A percentile compares a stretch with the other conserved stretches of the same genome.
Evolutionary conservation across 2,113 vertebrate genomes (phyloP).

Genomic region (Clarias magur): DNA sequence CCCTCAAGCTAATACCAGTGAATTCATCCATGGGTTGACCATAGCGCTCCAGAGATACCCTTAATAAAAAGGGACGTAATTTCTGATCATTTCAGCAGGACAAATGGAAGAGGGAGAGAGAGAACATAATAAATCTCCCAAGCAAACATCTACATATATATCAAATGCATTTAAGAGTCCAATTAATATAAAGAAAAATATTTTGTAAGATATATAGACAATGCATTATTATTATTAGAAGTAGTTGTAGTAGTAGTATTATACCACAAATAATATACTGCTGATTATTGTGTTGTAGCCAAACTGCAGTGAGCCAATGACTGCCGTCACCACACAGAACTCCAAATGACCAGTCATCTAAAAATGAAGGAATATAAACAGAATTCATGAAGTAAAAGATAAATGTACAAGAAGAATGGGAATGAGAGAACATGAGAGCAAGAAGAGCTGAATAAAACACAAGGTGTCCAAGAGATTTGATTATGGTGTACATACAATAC

Average conservation of each 20-base stretch:
- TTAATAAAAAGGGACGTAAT: slow-evolving; percentile 79
- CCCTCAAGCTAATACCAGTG: slow-evolving; percentile 80
- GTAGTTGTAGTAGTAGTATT: not conserved
- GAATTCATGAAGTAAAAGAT: not conserved
- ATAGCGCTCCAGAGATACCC: slow-evolving; percentile 66
- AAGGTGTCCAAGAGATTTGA: not conserved
- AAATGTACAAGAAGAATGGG: not conserved
- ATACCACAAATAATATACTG: slow-evolving; percentile 88
- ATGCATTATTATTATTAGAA: no score
- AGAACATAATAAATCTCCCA: not conserved
- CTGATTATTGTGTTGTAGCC: slow-evolving; percentile 96
- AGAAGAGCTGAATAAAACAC: not conserved
- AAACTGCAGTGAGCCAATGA: slow-evolving; percentile 89
- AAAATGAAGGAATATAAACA: not conserved
- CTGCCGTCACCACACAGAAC: slow-evolving; percentile 77
- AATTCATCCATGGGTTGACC: slow-evolving; percentile 15
- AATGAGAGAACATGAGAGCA: not conserved
- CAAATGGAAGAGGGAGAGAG: not conserved
- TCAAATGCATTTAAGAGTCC: slow-evolving; percentile 25
- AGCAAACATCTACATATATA: slow-evolving; percentile 8
- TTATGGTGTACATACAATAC: not conserved
- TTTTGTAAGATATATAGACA: not conserved
- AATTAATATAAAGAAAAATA: not conserved
- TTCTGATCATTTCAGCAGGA: slow-evolving; percentile 71
- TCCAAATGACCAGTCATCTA: slow-evolving; percentile 75